Base-by-base conservation (phyloP, 2,888 invertebrate genomes). In the Epistrophe grossulariae region DNA sequence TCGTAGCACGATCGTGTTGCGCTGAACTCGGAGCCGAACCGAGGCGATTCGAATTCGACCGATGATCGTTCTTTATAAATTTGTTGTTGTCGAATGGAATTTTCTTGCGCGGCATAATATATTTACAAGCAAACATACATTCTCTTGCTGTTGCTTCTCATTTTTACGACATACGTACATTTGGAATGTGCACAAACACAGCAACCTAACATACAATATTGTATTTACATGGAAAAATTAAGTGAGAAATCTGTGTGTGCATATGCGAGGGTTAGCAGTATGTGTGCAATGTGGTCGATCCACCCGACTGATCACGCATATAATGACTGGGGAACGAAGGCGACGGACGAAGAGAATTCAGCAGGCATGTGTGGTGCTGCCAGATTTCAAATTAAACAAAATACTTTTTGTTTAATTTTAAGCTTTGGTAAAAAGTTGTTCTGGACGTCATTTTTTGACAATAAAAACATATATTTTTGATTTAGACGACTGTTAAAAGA, bases 41-140 rank as follows among this genome's bases (percentile, higher is more conserved):
- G 52, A 71, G 50, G 35, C 78, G 31, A 71, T 68, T 38, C 68
- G 48, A 57, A 71, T 57, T 38, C 77, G 48, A 57, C 78, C 70
- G 79, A 73, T 72, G 79, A 73, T 72, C 59, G 60, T 8, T 40
- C 24, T 83, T 83, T 79, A 72, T 83, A 74, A n/a, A 85, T 89
- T 90, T 90, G 90, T 90, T 90, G 89, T 90, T 90, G 90, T 87
- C 72, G 79, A 89, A 89, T 85, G 89, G 90, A 90, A 90, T 90
- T 88, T 84, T 88, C 79, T 73, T 81, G 85, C 88, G 79, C 79
- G 79, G 87, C 79, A 83, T 60, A 82, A 79, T 66, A 79, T 62
- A 35, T 35, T 35, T 35, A 72, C 57, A 52, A 43, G 59, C 50
- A 28, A 38, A 35, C 60, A 48, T 72, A 79, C 71, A 76, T 79